A percentile compares a stretch with the other conserved stretches of the same genome.
Evolutionary conservation across 2,113 vertebrate species (phyloP).

Genomic region (Sander vitreus): DNA sequence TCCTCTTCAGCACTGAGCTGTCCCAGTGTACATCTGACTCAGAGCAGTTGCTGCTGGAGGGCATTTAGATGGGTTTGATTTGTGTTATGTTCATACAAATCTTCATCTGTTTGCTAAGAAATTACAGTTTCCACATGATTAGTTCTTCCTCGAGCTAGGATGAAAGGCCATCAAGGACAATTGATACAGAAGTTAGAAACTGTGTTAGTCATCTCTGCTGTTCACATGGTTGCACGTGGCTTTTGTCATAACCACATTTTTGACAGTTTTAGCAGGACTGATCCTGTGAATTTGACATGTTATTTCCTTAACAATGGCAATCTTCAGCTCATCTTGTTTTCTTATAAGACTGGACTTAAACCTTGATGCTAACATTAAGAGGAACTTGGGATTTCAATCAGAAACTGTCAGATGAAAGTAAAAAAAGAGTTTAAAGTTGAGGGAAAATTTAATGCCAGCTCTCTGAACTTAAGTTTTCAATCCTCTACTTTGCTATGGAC

Average conservation of each 20-base stretch:
- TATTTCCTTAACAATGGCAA: background rate
- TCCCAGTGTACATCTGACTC: slow-evolving; percentile 12
- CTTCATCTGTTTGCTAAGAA: background rate
- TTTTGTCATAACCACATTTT: background rate
- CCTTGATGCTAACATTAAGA: too few species aligned
- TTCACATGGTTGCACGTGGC: background rate
- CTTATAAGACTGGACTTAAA: background rate
- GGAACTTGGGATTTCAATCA: background rate
- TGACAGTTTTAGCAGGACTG: background rate
- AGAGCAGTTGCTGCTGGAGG: background rate
- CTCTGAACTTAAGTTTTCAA: background rate
- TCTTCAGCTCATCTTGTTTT: background rate
- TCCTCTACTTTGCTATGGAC: background rate
- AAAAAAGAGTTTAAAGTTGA: background rate
- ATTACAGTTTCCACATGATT: slow-evolving; percentile 34
- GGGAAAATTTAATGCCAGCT: background rate
- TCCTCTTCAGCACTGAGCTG: slow-evolving; percentile 14
- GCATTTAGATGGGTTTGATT: slow-evolving; percentile 8
- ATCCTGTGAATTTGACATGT: background rate
- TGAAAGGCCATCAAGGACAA: background rate
- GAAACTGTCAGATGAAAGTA: background rate
- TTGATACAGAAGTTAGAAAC: background rate
- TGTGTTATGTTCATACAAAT: background rate
- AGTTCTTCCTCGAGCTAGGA: background rate
- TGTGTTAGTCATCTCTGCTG: background rate